Evolutionary conservation across 2,797 vertebrate genomes (phyloP).

Genomic region (Hipposideros larvatus): DNA sequence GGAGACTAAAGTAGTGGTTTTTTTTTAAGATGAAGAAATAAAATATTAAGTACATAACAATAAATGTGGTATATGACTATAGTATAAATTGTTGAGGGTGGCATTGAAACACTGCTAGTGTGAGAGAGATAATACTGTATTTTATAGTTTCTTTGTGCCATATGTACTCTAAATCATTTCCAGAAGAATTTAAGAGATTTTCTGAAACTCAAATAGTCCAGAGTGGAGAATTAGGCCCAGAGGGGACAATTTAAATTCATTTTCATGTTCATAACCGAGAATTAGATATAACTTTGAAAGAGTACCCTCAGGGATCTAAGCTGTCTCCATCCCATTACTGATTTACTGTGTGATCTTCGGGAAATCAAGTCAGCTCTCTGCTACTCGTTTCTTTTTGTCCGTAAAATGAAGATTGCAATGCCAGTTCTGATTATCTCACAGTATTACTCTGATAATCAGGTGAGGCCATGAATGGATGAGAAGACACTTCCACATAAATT

Average conservation of each 20-base stretch:
- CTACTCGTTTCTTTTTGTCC: neutral
- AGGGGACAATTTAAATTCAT: constrained; percentile 10
- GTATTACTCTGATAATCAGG: neutral
- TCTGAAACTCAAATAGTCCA: neutral
- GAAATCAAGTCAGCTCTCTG: neutral
- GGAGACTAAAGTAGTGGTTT: neutral
- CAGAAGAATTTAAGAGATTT: neutral
- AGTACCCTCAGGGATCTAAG: neutral
- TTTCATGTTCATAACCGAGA: neutral
- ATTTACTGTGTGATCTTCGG: neutral
- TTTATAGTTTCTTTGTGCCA: neutral
- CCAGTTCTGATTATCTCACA: neutral
- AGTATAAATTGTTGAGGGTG: neutral
- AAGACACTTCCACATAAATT: neutral
- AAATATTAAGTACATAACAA: neutral
- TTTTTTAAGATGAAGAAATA: neutral
- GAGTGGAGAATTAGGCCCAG: neutral
- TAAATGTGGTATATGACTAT: neutral
- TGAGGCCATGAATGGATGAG: neutral
- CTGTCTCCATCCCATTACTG: neutral
- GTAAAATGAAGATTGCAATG: neutral
- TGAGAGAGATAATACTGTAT: neutral
- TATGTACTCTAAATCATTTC: neutral
- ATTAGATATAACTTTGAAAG: neutral
- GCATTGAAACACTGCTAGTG: neutral